Evolutionary conservation across 2,113 vertebrate genomes (phyloP), one percentile per base, ranked within the genome.

Genomic region (Scopus umbretta): DNA sequence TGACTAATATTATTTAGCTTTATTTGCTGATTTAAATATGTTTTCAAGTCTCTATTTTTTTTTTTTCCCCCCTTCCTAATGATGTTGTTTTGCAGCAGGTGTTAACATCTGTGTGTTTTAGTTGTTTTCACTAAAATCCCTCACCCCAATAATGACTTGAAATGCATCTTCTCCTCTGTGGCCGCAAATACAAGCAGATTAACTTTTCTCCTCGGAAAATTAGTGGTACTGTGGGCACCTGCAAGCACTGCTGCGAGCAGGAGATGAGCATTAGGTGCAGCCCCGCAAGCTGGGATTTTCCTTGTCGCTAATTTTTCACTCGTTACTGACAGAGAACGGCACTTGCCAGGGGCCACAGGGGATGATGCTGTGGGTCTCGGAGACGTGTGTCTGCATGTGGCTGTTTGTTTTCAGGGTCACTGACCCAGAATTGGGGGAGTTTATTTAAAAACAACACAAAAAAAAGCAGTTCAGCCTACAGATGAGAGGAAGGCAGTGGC

Each of bases 171-270:
- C 30, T 80, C 45, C 71, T 76, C 74, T 62, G 27, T 85, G 80
- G 26, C 87, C 91, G 65, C 83, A 86, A 66, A 79, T 75, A 25
- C 47, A 72, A 92, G 73, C 67, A 78, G 85, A 85, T 80, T 86
- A 89, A 92, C 88, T 96, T 94, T 50, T 84, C 62, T 94, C 91
- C 88, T 94, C 80, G 72, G 84, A 42, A 96, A 96, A 95, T 67
- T 5, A 59, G 50, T 25, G 61, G 62, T 73, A 10, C 49, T 85
- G 42, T 70, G 83, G 74, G 74, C 92, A 94, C 95, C 86, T 82
- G 83, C 80, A 50, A 74, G 80, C 76, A 50, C 8, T 5, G 3
- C 91, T 85, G 89, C 0, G 4, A 86, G 61, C 34, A 5, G 11
- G 58, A 42, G 61, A 42, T 17, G 76, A 68, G 63, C 29, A 13